Evolutionary conservation across 2,797 vertebrate genomes (phyloP), one percentile per base, ranked within the genome.

Genomic region (Sebastes goodei): DNA sequence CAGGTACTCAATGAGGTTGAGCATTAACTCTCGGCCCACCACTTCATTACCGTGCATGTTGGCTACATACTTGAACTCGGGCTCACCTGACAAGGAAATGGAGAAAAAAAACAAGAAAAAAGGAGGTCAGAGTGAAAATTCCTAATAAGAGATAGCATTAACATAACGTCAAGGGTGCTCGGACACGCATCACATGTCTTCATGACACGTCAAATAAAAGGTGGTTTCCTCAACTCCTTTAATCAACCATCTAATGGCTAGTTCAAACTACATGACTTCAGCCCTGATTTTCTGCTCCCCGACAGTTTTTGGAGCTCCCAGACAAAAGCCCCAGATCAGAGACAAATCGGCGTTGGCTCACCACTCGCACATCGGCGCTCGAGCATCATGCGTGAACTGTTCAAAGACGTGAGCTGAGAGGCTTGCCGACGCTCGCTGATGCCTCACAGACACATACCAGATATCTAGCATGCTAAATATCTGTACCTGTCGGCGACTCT

Each of bases 11-110:
- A 99, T 98, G 86, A 99, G 97, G 83, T 99, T 99, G 83, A 99
- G 95, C 12, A 99, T 89, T 65, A 99, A 89, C 90, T 99, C 99
- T 27, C 98, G 93, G 21, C 98, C 98, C 57, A 99, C 98, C 70
- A 99, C 99, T 89, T 99, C 99, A 70, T 99, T 99, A 10, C 99
- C 99, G 0, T 99, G 99, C 99, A 99, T 99, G 94, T 99, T 99
- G 74, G 94, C 99, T 0, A 99, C 95, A 84, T 99, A 99, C 81
- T 99, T 99, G 88, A 99, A 99, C 94, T 99, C 99, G 0, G 98
- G 98, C 88, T 99, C 98, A 78, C 98, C 99, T 99, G 91, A 52
- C 83, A 35, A 15, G 35, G 38, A 66, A 67, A 85, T 5, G 76
- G 23, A 74, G 10, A 38, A 38, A 38, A 14, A 63, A 8, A 8